These are phyloP conservation scores for Escarpia spicata DNA, from an alignment of 2,888 invertebrate genomes.

Conservation along the genomic window DNA sequence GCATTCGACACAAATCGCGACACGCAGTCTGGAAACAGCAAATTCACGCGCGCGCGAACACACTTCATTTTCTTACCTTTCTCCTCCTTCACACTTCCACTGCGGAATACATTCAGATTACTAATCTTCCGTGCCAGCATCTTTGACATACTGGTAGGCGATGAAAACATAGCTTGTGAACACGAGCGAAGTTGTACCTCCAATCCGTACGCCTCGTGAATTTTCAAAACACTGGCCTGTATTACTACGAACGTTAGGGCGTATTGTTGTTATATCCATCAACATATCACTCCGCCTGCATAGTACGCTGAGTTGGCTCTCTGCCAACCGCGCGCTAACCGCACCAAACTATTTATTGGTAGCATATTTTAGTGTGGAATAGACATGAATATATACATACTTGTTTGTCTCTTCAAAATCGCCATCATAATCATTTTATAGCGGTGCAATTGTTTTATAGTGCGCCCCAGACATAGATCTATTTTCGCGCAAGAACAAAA, in stretches of 20 bases:
- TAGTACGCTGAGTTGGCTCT: neutral
- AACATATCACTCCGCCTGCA: neutral
- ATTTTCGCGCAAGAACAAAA: neutral
- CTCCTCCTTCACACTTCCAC: neutral
- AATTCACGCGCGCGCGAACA: neutral
- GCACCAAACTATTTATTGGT: neutral
- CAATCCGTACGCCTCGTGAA: slow-evolving; percentile 7
- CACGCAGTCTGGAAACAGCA: slow-evolving; percentile 13
- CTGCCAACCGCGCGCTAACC: neutral
- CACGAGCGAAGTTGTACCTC: slow-evolving; percentile 1
- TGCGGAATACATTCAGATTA: slow-evolving; percentile 30
- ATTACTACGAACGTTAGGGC: slow-evolving; percentile 13
- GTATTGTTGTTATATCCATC: neutral
- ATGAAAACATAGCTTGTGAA: slow-evolving; percentile 13
- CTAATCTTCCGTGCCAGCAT: slow-evolving; percentile 37
- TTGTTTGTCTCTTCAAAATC: neutral
- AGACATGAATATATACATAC: neutral
- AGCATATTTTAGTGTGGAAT: neutral
- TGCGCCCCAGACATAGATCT: neutral
- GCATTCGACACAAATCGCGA: slow-evolving; percentile 10
- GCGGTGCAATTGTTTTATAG: neutral
- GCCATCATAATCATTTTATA: neutral
- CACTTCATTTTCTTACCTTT: neutral
- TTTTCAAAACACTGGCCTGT: slow-evolving; percentile 16
- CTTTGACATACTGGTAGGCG: slow-evolving; percentile 35